A percentile compares a stretch with the other conserved stretches of the same genome.
Evolutionary conservation across 1,140 invertebrate genomes (phyloP).

Genomic region (Lasioglossum baleicum): DNA sequence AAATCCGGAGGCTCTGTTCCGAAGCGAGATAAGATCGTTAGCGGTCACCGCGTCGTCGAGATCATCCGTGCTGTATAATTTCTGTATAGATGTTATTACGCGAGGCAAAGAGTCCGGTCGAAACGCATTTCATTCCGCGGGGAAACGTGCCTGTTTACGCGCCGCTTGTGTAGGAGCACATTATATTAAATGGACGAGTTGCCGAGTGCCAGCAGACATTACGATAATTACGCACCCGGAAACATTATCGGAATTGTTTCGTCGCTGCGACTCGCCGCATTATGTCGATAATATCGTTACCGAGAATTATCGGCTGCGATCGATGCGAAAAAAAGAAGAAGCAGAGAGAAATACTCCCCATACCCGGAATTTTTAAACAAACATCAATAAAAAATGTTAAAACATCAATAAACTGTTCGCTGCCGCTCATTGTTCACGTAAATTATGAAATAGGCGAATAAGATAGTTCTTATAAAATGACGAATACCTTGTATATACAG

Average conservation of each 20-base stretch:
- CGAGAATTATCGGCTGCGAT: not conserved
- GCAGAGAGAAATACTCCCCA: not conserved
- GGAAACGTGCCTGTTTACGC: not conserved
- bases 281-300: slow-evolving; percentile 40
- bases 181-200: slow-evolving; percentile 61
- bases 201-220: slow-evolving; percentile 41
- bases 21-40: not conserved
- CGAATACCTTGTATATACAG: slow-evolving; percentile 91
- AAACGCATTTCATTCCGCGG: slow-evolving; percentile 52
- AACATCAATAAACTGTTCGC: too few species aligned
- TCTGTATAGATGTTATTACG: slow-evolving; percentile 2
- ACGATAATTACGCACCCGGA: slow-evolving; percentile 55
- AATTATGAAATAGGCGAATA: too few species aligned
- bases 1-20: slow-evolving; percentile 88
- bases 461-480: not conserved
- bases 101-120: slow-evolving; percentile 19
- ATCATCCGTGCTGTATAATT: too few species aligned
- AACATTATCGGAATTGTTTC: slow-evolving; percentile 47
- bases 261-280: slow-evolving; percentile 25
- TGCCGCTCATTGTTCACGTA: too few species aligned
- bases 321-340: not conserved
- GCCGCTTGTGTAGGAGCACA: slow-evolving; percentile 28
- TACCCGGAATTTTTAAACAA: too few species aligned
- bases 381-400: too few species aligned
- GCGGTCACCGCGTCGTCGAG: too few species aligned